phyloP scores from a whole-genome alignment of 2,113 vertebrate genomes.

The Theropithecus gelada region DNA sequence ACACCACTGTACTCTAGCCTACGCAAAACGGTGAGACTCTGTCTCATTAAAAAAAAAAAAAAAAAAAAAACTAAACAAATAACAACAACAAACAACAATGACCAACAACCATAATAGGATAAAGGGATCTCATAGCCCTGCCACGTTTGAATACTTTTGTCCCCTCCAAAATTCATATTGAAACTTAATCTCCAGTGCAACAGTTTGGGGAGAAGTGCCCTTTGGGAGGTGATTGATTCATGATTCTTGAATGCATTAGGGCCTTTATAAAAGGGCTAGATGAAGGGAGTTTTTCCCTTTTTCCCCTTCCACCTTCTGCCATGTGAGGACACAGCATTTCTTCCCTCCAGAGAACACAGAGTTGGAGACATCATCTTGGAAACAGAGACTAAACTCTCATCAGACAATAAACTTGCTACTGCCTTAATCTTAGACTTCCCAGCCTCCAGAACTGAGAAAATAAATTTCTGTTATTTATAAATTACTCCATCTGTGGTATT shows the following conservation, averaged over 20 bases:
- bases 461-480: not conserved
- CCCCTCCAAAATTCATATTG: not conserved
- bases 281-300: not conserved
- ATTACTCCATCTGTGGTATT: not conserved
- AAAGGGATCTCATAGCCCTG: not conserved
- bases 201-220: not conserved
- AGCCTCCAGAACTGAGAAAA: not conserved
- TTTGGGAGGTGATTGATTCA: not conserved
- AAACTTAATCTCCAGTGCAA: not conserved
- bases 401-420: not conserved
- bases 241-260: not conserved
- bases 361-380: not conserved
- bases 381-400: not conserved
- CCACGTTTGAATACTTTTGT: not conserved
- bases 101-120: not conserved
- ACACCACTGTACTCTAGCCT: too few relatives aligned
- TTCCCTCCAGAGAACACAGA: not conserved
- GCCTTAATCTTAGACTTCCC: not conserved
- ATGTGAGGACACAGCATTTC: not conserved
- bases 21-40: too few relatives aligned
- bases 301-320: not conserved
- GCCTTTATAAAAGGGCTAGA: not conserved
- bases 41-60: too few relatives aligned
- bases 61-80: too few relatives aligned
- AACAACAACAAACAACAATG: not conserved